Percentiles rank a stretch among this genome's conserved stretches.
Conservation (phyloP, 2,113 vertebrate species). For the Elanoides forficatus region DNA sequence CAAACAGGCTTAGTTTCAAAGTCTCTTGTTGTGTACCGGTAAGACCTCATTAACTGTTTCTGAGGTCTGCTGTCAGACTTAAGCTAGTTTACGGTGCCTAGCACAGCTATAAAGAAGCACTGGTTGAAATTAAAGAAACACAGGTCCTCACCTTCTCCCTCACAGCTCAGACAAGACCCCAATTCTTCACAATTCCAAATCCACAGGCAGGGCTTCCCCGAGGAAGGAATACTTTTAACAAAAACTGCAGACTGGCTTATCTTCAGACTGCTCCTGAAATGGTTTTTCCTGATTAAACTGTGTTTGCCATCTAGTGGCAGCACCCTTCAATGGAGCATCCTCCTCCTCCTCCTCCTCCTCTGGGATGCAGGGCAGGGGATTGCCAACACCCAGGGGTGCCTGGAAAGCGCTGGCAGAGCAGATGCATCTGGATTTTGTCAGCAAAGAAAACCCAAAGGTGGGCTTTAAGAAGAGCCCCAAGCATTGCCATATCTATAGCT, state of each 20-base stretch:
- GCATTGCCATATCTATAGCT: rapidly evolving
- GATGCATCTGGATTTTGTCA: neutral
- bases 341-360: neutral
- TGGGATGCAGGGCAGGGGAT: rapidly evolving
- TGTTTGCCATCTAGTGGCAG: slow-evolving; percentile 76
- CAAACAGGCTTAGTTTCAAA: neutral
- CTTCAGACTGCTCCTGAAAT: neutral
- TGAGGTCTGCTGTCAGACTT: neutral
- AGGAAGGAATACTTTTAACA: neutral
- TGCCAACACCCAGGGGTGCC: neutral
- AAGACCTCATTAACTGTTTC: neutral
- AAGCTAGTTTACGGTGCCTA: neutral
- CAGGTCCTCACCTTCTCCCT: neutral
- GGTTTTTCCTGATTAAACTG: slow-evolving; percentile 33
- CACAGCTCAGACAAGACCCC: neutral
- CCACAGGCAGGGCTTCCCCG: neutral
- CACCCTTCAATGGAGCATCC: neutral
- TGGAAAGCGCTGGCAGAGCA: neutral
- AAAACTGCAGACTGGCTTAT: neutral
- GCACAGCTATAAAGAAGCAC: neutral
- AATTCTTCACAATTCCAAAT: neutral
- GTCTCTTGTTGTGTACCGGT: neutral
- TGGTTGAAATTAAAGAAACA: neutral
- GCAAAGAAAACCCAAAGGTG: neutral
- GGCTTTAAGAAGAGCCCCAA: neutral